These are phyloP conservation scores for Drosophila ogumai DNA, from an alignment of 1,140 invertebrate species.

Conservation along the genomic window DNA sequence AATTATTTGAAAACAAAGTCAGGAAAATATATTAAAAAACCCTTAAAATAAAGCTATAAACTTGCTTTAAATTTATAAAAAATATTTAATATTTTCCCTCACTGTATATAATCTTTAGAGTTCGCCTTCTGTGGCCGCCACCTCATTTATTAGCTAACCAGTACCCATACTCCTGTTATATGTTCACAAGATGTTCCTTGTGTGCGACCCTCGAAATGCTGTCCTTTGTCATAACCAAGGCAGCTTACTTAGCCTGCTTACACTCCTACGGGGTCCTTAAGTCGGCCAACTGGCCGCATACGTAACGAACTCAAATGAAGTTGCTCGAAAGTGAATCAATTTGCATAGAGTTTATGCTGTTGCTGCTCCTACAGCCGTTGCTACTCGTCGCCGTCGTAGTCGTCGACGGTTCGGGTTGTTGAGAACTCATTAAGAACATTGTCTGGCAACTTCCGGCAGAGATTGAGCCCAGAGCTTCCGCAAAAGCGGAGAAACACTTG, in stretches of 20 bases:
- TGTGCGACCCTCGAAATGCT: slow-evolving; percentile 22
- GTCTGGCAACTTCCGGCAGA: slow-evolving; percentile 35
- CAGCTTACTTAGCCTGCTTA: slow-evolving; percentile 44
- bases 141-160: slow-evolving; percentile 69
- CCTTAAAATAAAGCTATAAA: no score
- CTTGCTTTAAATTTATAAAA: not conserved
- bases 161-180: slow-evolving; percentile 5
- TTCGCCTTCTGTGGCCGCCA: slow-evolving; percentile 43
- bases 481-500: slow-evolving; percentile 42
- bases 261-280: slow-evolving; percentile 21
- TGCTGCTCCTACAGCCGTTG: slow-evolving; percentile 29
- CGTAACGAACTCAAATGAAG: slow-evolving; percentile 79
- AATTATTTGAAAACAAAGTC: no score
- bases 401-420: slow-evolving; percentile 32
- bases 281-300: slow-evolving; percentile 63
- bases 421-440: slow-evolving; percentile 69
- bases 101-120: slow-evolving; percentile 19
- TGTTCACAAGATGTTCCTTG: slow-evolving; percentile 34
- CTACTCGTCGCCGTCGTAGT: not conserved
- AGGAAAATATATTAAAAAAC: not conserved
- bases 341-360: slow-evolving; percentile 72
- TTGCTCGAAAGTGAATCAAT: slow-evolving; percentile 70
- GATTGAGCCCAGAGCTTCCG: slow-evolving; percentile 35
- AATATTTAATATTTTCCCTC: not conserved
- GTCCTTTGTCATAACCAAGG: slow-evolving; percentile 57